Conservation (phyloP, 2,888 invertebrate genomes). For the Penaeus monodon region DNA sequence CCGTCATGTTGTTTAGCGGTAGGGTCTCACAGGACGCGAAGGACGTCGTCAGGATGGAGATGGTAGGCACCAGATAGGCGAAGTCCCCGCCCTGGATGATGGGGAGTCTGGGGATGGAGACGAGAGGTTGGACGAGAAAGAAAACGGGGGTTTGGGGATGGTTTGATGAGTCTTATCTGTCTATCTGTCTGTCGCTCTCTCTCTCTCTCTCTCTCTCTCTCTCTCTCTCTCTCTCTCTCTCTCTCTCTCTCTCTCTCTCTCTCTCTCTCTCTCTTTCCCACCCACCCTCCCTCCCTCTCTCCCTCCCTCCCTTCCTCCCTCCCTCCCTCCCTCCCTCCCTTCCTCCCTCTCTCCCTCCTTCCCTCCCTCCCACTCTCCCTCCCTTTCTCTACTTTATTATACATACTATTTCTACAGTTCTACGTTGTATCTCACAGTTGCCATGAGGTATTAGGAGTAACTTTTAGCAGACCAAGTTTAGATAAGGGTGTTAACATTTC, state of each 20-base stretch:
- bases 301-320: neutral
- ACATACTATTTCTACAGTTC: no score
- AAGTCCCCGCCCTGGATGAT: conserved; percentile 78
- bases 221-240: conserved; percentile 17
- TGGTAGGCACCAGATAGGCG: conserved; percentile 82
- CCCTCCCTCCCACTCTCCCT: neutral
- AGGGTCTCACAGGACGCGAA: conserved; percentile 62
- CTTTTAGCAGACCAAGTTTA: no score
- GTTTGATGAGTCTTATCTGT: conserved; percentile 72
- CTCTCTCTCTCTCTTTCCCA: conserved; percentile 4
- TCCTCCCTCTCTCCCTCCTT: neutral
- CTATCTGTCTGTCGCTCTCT: neutral
- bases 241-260: conserved; percentile 15
- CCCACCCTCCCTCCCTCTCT: neutral
- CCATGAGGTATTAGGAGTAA: no score
- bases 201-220: neutral
- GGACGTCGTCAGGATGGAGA: conserved; percentile 76
- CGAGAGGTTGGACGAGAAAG: conserved; percentile 75
- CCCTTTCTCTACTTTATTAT: neutral
- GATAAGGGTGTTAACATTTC: no score
- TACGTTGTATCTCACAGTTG: no score
- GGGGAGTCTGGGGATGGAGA: conserved; percentile 65
- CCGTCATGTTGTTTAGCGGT: conserved; percentile 28
- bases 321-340: neutral
- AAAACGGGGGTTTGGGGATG: conserved; percentile 81